Evolutionary conservation across 2,113 vertebrate genomes (phyloP).

Genomic region (crab-eating macaque (Macaca fascicularis)): T2T-MFA8v1.1 NC_088380.1:159838501-159839000

Average conservation of each 20-base stretch:
- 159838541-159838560: not conserved
- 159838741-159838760: too few relatives aligned
- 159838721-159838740: not conserved
- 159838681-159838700: too few relatives aligned
- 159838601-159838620: not conserved
- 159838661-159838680: not conserved
- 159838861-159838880: not conserved
- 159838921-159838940: not conserved
- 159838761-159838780: not conserved
- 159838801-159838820: not conserved
- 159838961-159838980: not conserved
- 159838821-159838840: not conserved
- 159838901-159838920: not conserved
- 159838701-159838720: not conserved
- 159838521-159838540: not conserved
- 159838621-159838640: not conserved
- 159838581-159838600: not conserved
- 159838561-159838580: not conserved
- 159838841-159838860: not conserved
- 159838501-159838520: not conserved
- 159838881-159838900: not conserved
- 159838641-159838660: not conserved
- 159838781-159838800: not conserved
- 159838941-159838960: not conserved
- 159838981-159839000: not conserved